Evolutionary conservation across 30 jellyfish, hydroid and myxozoan species (phyloP).

Genomic region (Turritopsis rubra): DNA sequence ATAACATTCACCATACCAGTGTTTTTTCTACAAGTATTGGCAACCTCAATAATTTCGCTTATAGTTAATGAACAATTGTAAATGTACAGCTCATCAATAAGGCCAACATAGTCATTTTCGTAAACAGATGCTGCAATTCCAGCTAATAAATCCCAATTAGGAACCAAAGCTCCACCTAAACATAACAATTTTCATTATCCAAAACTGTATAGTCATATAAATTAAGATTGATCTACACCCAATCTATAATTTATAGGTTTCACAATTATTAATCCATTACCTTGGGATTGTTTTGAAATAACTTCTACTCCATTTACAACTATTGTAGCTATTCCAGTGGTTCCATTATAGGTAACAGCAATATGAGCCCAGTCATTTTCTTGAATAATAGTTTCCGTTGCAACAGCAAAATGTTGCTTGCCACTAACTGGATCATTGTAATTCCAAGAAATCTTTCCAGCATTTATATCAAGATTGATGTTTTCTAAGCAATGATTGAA

Average conservation of each 20-base stretch:
- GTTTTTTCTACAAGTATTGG: slow-evolving; percentile 67
- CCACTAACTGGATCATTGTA: slow-evolving; percentile 51
- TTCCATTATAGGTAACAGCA: slow-evolving; percentile 74
- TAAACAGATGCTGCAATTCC: slow-evolving; percentile 57
- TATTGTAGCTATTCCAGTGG: slow-evolving; percentile 48
- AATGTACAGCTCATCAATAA: slow-evolving; percentile 76
- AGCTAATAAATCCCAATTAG: slow-evolving; percentile 64
- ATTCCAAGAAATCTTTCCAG: slow-evolving; percentile 82
- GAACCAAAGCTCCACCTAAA: slow-evolving; percentile 42
- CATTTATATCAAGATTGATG: slow-evolving; percentile 74
- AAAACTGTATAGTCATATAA: neutral
- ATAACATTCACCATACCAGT: slow-evolving; percentile 6
- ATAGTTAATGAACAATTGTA: slow-evolving; percentile 75
- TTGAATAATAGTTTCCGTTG: slow-evolving; percentile 60
- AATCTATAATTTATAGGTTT: neutral
- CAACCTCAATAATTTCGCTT: slow-evolving; percentile 64
- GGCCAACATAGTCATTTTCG: slow-evolving; percentile 53
- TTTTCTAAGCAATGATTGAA: slow-evolving; percentile 46
- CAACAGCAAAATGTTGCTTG: slow-evolving; percentile 35
- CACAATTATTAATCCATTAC: slow-evolving; percentile 31
- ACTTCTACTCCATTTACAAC: slow-evolving; percentile 77
- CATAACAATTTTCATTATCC: neutral
- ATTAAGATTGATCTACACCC: neutral
- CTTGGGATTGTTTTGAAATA: slow-evolving; percentile 44
- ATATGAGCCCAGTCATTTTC: slow-evolving; percentile 84